Conservation (phyloP, 2,113 vertebrate genomes). For the Otis tarda region DNA sequence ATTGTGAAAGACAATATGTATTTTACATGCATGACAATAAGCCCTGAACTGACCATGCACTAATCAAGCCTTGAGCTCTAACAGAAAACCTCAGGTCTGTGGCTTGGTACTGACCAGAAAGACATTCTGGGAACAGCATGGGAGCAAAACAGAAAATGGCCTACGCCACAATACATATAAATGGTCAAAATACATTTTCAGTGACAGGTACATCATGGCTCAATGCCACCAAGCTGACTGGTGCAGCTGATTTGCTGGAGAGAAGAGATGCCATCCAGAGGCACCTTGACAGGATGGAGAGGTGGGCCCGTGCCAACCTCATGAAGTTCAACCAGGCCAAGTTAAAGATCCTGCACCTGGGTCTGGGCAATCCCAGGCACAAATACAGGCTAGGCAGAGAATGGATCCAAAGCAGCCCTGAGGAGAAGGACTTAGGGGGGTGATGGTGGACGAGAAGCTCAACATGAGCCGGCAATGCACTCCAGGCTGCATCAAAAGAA, state of each 20-base stretch:
- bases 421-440: background rate
- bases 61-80: background rate
- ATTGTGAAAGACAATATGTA: background rate
- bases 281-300: background rate
- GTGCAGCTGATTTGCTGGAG: background rate
- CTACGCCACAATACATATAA: background rate
- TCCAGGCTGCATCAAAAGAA: background rate
- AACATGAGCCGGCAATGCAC: accelerated
- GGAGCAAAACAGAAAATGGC: background rate
- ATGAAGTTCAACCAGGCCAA: background rate
- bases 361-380: accelerated
- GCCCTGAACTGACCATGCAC: background rate
- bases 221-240: background rate
- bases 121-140: background rate
- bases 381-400: background rate
- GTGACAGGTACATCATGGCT: background rate
- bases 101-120: background rate
- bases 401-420: background rate
- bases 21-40: background rate
- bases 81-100: background rate
- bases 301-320: accelerated
- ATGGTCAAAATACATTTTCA: background rate
- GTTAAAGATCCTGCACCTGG: background rate
- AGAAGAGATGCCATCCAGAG: background rate
- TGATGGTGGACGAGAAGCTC: background rate